A percentile compares a stretch with the other conserved stretches of the same genome.
Evolutionary conservation across 1,140 invertebrate species (phyloP).

Genomic region (Eubasilissa regina): DNA sequence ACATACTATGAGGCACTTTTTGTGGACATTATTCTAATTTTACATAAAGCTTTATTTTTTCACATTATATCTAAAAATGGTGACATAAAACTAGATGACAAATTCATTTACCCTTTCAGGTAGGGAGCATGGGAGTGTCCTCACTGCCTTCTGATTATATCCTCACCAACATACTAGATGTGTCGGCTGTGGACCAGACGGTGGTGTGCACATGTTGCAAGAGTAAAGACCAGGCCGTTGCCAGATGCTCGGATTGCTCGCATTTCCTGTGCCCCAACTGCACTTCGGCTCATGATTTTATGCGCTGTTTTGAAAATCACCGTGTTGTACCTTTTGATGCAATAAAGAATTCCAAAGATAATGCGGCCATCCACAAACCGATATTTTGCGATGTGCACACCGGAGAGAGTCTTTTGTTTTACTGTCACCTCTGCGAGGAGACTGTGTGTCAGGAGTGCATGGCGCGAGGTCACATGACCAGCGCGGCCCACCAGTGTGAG

Average conservation of each 20-base stretch:
- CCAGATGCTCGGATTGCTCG: slow-evolving; percentile 93
- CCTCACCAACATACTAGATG: slow-evolving; percentile 87
- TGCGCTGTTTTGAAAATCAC: slow-evolving; percentile 95
- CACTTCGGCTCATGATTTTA: slow-evolving; percentile 93
- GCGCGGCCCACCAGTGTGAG: slow-evolving; percentile 84
- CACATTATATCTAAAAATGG: not conserved
- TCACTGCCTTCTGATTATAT: slow-evolving; percentile 88
- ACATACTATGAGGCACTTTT: too few species aligned
- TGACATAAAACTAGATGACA: not conserved
- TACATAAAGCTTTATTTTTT: not conserved
- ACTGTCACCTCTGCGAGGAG: slow-evolving; percentile 87
- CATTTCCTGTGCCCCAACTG: slow-evolving; percentile 95
- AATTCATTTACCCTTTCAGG: not conserved
- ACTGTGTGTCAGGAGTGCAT: slow-evolving; percentile 89
- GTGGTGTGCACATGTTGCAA: slow-evolving; percentile 91
- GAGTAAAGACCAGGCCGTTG: slow-evolving; percentile 90
- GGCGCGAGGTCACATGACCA: slow-evolving; percentile 83
- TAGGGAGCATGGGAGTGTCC: slow-evolving; percentile 76
- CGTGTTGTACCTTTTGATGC: slow-evolving; percentile 91
- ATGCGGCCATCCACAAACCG: slow-evolving; percentile 84
- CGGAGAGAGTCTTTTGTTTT: slow-evolving; percentile 85
- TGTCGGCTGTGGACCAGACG: slow-evolving; percentile 84
- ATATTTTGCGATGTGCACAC: slow-evolving; percentile 85
- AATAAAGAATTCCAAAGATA: slow-evolving; percentile 83
- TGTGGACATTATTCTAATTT: not conserved